Base-by-base conservation (phyloP, 2,113 vertebrate species). In the Heloderma charlesbogerti region DNA sequence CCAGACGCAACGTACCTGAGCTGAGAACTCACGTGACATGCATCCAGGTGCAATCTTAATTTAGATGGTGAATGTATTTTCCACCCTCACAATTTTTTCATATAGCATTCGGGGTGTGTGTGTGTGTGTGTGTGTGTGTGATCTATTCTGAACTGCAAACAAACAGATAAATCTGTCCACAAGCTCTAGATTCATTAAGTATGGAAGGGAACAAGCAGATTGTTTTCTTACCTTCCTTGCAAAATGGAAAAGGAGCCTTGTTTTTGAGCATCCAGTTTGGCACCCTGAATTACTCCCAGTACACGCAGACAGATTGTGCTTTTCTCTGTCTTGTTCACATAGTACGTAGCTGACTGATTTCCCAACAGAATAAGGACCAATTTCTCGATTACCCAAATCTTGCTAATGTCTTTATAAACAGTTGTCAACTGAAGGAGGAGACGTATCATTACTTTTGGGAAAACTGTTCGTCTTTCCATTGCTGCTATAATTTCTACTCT, bases 141-240 rank as follows among this genome's bases (percentile, higher is more conserved):
- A 94, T 93, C 94, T 95, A 71, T 94, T 96, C 92, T 92, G 93
- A 96, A 96, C 93, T 94, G 92, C 91, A 92, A 93, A 94, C 90
- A 80, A 78, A 93, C 88, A 96, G 95, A 95, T 89, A 91, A 94
- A 95, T 96, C 93, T 91, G 89, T 91, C 89, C 84, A 72, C 79
- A 43, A 83, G 80, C 91, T 94, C 92, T 92, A 0, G 0, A 90
- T 95, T 96, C 92, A 91, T 96, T 91, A 95, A 88, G 92, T 96
- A 92, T 93, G 93, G 96, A 95, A 93, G 94, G 93, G 72, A 93
- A 95, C 29, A 94, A 95, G 91, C 89, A 95, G 95, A 94, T 91
- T 92, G 88, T 90, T 95, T 89, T 84, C 37, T 51, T 74, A n/a
- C 1, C 51, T 40, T 45, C 0, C 1, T 88, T 88, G 89, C 86